Evolutionary conservation across 2,888 invertebrate species (phyloP).

Genomic region (Rhogogaster chlorosoma): DNA sequence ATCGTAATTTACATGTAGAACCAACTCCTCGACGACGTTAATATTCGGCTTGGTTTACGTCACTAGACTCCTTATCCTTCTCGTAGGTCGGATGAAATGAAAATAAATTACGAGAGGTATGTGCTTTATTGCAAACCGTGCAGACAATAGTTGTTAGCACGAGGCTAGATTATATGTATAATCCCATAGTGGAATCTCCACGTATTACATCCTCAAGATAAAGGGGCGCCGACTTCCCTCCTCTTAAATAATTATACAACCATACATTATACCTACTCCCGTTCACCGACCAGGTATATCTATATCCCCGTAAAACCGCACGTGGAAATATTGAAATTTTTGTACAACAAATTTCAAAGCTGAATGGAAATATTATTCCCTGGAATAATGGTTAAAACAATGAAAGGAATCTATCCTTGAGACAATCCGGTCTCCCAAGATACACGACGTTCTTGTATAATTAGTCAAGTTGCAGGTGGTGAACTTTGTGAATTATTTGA

Average conservation of each 20-base stretch:
- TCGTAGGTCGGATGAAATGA: slow-evolving; percentile 17
- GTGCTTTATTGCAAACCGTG: slow-evolving; percentile 47
- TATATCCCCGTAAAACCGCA: not conserved
- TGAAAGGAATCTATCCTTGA: not conserved
- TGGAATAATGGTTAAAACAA: not conserved
- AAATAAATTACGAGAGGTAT: slow-evolving; percentile 48
- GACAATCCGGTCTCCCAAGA: not conserved
- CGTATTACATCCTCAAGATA: slow-evolving; percentile 7
- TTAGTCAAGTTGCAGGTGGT: slow-evolving; percentile 15
- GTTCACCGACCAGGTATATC: not conserved
- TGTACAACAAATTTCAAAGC: not conserved
- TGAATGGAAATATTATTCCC: not conserved
- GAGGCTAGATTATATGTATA: slow-evolving; percentile 23
- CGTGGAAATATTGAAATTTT: not conserved
- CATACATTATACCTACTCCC: slow-evolving; percentile 19
- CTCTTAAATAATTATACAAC: slow-evolving; percentile 33
- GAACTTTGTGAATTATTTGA: slow-evolving; percentile 26
- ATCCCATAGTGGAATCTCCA: not conserved
- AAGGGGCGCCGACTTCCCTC: not conserved
- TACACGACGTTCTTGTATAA: not conserved
- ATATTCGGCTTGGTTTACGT: slow-evolving; percentile 38
- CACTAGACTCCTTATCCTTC: not conserved
- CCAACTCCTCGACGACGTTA: slow-evolving; percentile 19
- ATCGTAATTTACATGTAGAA: slow-evolving; percentile 42
- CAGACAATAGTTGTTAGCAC: slow-evolving; percentile 37